Percentiles rank a stretch among this genome's conserved stretches.
Evolutionary conservation across 1,140 invertebrate species (phyloP).

Genomic region (Manduca sexta): DNA sequence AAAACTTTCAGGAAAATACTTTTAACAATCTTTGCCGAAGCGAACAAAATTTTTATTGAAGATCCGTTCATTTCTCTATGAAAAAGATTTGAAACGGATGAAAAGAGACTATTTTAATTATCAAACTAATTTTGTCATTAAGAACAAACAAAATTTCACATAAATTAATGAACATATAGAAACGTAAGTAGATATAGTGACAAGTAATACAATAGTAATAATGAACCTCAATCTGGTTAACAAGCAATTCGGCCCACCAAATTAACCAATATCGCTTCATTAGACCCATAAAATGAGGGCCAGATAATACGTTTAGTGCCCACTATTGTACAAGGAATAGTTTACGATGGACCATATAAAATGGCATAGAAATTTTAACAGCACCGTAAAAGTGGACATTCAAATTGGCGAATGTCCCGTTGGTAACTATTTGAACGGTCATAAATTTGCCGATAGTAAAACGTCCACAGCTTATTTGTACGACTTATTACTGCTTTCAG

Average conservation of each 20-base stretch:
- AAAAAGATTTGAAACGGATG: too few species aligned
- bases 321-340: conserved; percentile 8
- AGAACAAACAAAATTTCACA: too few species aligned
- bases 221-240: conserved; percentile 15
- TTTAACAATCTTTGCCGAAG: too few species aligned
- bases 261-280: conserved; percentile 24
- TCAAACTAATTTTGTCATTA: too few species aligned
- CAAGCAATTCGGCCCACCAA: conserved; percentile 11
- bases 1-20: too few species aligned
- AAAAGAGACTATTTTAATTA: too few species aligned
- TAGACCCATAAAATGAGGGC: conserved; percentile 19
- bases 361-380: conserved; percentile 24
- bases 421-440: conserved; percentile 22
- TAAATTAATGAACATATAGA: too few species aligned
- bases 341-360: conserved; percentile 25
- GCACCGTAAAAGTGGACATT: conserved; percentile 30
- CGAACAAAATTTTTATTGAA: too few species aligned
- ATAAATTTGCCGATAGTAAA: conserved; percentile 26
- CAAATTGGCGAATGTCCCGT: conserved; percentile 25
- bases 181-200: too few species aligned
- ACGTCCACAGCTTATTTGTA: conserved; percentile 24
- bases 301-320: conserved; percentile 14
- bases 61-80: too few species aligned
- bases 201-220: too few species aligned
- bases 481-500: background rate